phyloP scores from a whole-genome alignment of 2,797 vertebrate genomes.

The Nannoperca obscura region DNA sequence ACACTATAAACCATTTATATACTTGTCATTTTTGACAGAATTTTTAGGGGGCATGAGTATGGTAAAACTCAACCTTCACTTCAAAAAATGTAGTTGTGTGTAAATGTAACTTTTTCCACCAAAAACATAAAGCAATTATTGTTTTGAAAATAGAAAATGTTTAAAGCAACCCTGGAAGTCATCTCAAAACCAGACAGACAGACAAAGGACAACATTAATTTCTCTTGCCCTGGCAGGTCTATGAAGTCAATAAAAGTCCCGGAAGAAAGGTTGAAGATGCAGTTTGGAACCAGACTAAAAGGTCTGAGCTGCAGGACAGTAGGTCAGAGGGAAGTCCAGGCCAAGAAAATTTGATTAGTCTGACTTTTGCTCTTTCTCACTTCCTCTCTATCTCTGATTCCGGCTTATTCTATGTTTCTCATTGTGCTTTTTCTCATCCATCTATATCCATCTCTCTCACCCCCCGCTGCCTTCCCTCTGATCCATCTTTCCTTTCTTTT shows the following conservation, averaged over 20 bases:
- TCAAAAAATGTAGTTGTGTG: too few species aligned
- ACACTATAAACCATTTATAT: too few species aligned
- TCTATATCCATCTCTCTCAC: constrained; percentile 43
- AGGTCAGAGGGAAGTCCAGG: constrained; percentile 33
- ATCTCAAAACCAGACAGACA: neutral
- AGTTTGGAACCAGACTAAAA: constrained; percentile 41
- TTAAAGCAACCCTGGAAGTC: too few species aligned
- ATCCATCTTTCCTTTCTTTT: constrained; percentile 34
- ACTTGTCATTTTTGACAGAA: too few species aligned
- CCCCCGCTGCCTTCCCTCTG: constrained; percentile 27
- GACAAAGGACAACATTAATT: neutral
- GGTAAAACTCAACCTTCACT: neutral
- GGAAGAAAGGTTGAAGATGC: constrained; percentile 22
- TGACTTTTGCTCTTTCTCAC: constrained; percentile 31
- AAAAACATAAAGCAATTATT: neutral
- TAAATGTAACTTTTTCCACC: neutral
- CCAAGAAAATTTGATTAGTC: constrained; percentile 51
- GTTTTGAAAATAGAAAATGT: neutral
- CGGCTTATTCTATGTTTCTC: constrained; percentile 15
- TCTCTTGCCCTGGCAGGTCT: constrained; percentile 18
- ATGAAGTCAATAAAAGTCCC: constrained; percentile 24
- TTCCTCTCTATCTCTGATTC: constrained; percentile 5
- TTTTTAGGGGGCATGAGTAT: neutral
- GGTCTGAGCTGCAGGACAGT: constrained; percentile 14
- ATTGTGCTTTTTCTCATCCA: constrained; percentile 25